Evolutionary conservation across 2,888 invertebrate species (phyloP), one percentile per base, ranked within the genome.

Genomic region (Altica lythri): DNA sequence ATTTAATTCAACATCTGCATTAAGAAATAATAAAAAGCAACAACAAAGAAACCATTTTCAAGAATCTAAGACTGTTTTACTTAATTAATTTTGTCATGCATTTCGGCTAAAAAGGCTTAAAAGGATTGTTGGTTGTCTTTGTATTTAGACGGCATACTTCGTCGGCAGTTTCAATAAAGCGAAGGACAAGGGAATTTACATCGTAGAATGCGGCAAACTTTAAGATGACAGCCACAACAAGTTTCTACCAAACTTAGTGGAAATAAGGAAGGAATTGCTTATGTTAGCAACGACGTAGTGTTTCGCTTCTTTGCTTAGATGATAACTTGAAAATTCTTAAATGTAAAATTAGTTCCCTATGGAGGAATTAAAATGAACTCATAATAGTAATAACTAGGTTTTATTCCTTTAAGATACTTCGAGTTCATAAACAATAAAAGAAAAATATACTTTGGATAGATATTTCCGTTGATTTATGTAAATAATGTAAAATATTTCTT

Each of bases 41-140:
- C n/a, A n/a, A n/a, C n/a, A n/a, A n/a, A n/a, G n/a, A n/a, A n/a
- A n/a, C n/a, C n/a, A n/a, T n/a, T n/a, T n/a, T n/a, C n/a, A n/a
- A n/a, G n/a, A n/a, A n/a, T n/a, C n/a, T 30, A 30, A 45, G 42
- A 47, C 42, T 47, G 34, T 35, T 42, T 14, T 29, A 35, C 42
- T 35, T 47, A 53, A 53, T 53, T 53, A 53, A 47, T 53, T 53
- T 43, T 46, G 37, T 27, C 40, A 29, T 47, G 32, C 37, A 32
- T 27, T 8, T 25, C 30, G 22, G 29, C 38, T n/a, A n/a, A 25
- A 40, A 48, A 40, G 14, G 43, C 43, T 53, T 47, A 18, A 53
- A 53, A 42, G 47, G 53, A 53, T 53, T 53, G 53, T 47, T 53
- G 53, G 40, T 40, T 18, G 53, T 42, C 53, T 53, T 53, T 53